Conservation (phyloP, 2,113 vertebrate species). For the Cyprinodon tularosa region DNA sequence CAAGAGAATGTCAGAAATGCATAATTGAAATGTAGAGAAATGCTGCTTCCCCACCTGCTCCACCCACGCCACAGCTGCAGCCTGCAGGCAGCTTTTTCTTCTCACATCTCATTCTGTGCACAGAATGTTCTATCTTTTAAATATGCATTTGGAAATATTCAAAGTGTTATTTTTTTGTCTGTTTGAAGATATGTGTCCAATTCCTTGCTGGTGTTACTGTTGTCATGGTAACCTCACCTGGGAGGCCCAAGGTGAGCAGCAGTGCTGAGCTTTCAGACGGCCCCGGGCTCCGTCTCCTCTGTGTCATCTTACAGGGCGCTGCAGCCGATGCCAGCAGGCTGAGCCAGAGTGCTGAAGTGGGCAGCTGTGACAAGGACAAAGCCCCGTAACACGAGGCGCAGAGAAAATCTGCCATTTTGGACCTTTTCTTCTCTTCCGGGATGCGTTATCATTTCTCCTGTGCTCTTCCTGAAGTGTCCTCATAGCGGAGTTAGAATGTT, state of each 20-base stretch:
- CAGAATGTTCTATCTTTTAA: neutral
- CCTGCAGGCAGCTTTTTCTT: constrained; percentile 6
- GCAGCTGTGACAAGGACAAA: constrained; percentile 42
- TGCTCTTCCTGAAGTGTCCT: constrained; percentile 4
- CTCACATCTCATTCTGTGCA: neutral
- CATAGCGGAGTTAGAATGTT: neutral
- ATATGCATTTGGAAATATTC: neutral
- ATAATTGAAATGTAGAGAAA: constrained; percentile 37
- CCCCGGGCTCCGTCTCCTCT: constrained; percentile 33
- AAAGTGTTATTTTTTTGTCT: neutral
- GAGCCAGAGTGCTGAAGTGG: constrained; percentile 53
- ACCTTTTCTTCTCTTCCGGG: constrained; percentile 5
- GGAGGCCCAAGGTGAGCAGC: constrained; percentile 68
- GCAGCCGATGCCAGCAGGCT: constrained; percentile 42
- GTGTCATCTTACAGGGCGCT: constrained; percentile 70
- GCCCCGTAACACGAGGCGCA: constrained; percentile 13
- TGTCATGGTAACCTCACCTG: constrained; percentile 30
- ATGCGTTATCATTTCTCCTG: neutral
- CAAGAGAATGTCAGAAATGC: constrained; percentile 19
- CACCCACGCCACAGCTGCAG: constrained; percentile 20
- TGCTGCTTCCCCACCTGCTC: neutral
- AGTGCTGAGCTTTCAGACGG: constrained; percentile 65
- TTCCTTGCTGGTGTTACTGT: constrained; percentile 10
- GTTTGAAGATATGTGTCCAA: constrained; percentile 1
- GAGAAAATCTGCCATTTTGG: constrained; percentile 6